Evolutionary conservation across 2,113 vertebrate genomes (phyloP), one percentile per base, ranked within the genome.

Genomic region (Engraulis encrasicolus): DNA sequence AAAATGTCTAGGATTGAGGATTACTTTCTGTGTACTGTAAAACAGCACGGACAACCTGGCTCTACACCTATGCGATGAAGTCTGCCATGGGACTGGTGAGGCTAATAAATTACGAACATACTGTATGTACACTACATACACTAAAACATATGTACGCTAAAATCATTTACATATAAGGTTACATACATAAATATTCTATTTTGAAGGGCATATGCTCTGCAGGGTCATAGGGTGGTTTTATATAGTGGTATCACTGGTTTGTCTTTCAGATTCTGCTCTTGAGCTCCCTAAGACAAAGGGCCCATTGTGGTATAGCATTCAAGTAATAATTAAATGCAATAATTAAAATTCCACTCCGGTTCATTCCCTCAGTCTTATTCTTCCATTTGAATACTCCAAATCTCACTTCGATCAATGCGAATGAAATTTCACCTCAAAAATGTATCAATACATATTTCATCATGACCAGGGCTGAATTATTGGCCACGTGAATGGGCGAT

Each of bases 401-500:
- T 71, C 61, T 31, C 0, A n/a, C 14, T 71, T 71, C 27, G 23
- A 31, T 71, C 61, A 11, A 71, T 71, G 61, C 23, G 12, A 27
- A 71, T 71, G 6, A 14, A 71, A 71, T 71, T 71, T 71, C 5
- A 31, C 27, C 27, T 11, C 27, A 11, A 71, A 27, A 71, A 71
- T 71, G 61, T 71, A 34, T 71, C 61, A 71, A 71, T 71, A 71
- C 66, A 74, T 74, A 74, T 74, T 74, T 17, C 66, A 74, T 74
- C 66, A 36, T 74, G 31, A 74, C 27, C 11, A 17, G 23, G 14
- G 31, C 14, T 12, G 31, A 74, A 31, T 74, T 34, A 74, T 74
- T 34, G 27, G 31, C 14, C 31, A 74, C 12, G 12, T 34, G 12
- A 74, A 74, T 74, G 66, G 27, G 34, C 23, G 27, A 74, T 74